Base-by-base conservation (phyloP, 2,113 vertebrate species). In the Chauna torquata region DNA sequence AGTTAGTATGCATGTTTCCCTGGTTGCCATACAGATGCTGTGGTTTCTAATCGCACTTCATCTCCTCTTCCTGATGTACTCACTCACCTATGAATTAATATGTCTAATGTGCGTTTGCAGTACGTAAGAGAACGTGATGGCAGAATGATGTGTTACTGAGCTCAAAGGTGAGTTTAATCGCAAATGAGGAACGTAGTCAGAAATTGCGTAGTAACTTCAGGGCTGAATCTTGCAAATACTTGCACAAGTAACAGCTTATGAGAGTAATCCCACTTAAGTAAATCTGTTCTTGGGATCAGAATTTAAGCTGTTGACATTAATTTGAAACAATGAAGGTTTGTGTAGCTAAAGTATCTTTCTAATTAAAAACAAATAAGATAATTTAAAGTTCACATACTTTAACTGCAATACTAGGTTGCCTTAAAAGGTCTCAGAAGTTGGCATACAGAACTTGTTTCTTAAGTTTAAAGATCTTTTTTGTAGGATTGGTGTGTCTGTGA, bases 271-370 rank as follows among this genome's bases (percentile, higher is more conserved):
- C 49, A 19, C 61, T 68, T 59, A 7, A 50, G 9, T 66, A 45
- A 75, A 81, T 92, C 65, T 80, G 49, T 69, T 92, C 81, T 89
- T 77, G 85, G 88, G 88, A 85, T 92, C 65, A 68, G 50, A 79
- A n/a, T n/a, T 80, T 49, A 54, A 77, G 77, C 68, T 79, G 90
- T 84, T 86, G 83, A 68, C 7, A 1, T 20, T n/a, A 55, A 75
- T 87, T 88, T 94, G 70, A 85, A 95, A 82, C 38, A 44, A 18
- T 75, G 42, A 89, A 66, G 61, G 50, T 62, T 38, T 80, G 11
- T 85, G 65, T 94, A 82, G 85, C 10, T 89, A 40, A 87, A 85
- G 65, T 54, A 71, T 36, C 62, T 93, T 92, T 91, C 40, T 65
- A 72, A 82, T 95, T 80, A 86, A 92, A 92, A 94, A 77, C 74